phyloP scores from a whole-genome alignment of 2,113 vertebrate species.

The Anarrhichthys ocellatus region DNA sequence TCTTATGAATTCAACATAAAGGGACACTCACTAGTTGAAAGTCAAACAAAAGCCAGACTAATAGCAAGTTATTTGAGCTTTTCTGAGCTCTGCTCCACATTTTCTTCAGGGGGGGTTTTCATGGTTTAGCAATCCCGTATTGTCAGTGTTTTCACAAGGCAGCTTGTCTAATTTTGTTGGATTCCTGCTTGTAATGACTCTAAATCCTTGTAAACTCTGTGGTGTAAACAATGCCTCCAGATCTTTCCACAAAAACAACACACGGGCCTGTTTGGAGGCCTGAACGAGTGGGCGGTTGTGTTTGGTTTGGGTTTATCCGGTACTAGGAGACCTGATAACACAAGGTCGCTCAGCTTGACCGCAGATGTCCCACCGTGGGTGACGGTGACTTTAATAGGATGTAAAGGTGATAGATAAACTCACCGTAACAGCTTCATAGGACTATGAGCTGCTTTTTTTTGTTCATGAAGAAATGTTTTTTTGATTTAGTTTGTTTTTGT shows the following conservation, averaged over 20 bases:
- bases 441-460: background rate
- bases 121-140: constrained; percentile 40
- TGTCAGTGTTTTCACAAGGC: constrained; percentile 66
- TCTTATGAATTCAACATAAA: constrained; percentile 35
- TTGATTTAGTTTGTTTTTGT: background rate
- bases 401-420: constrained; percentile 3
- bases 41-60: constrained; percentile 45
- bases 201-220: constrained; percentile 70
- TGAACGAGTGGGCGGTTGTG: constrained; percentile 68
- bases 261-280: constrained; percentile 59
- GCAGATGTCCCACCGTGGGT: constrained; percentile 58
- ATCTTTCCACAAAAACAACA: constrained; percentile 72
- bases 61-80: constrained; percentile 57
- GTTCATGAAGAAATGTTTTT: background rate
- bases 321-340: constrained; percentile 70
- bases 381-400: constrained; percentile 10
- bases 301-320: constrained; percentile 79
- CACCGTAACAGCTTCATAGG: background rate
- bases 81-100: constrained; percentile 28
- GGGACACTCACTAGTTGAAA: constrained; percentile 15
- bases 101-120: constrained; percentile 41
- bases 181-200: constrained; percentile 75
- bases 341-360: constrained; percentile 65
- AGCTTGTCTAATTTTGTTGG: constrained; percentile 63
- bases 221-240: constrained; percentile 76